Base-by-base conservation (phyloP, 1,140 invertebrate genomes). In the Drosophila orena region DNA sequence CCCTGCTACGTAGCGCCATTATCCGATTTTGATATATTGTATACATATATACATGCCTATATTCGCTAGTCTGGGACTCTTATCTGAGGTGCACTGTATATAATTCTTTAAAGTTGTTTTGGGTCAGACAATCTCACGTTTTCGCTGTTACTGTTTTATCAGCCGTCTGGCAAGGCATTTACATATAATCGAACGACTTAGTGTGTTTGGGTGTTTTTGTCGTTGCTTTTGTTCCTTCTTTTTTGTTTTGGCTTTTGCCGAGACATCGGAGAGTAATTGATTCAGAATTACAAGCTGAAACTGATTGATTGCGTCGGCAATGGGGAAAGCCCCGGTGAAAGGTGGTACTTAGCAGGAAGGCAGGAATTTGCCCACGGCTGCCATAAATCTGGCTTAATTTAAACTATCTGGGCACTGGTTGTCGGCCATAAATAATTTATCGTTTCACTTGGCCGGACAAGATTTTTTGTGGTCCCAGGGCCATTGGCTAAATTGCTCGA, bases 321-420 rank as follows among this genome's bases (percentile, higher is more conserved):
- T 8, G 8, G 50, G 42, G 50, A 27, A 47, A 56, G 20, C 20
- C 12, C 59, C 8, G 38, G 60, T 24, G 62, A 47, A 65, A 66
- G 44, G 62, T 35, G 14, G 1, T 17, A 47, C 20, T 54, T 69
- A 53, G 46, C 34, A 22, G 46, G 30, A 15, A 68, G 46, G 24
- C 64, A 15, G 60, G 46, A 54, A 44, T 58, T 35, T 38, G 64
- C 64, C 59, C 12, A 17, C 35, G 59, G 64, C 66, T 14, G 12
- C 12, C 22, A 70, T 71, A 70, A 71, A 47, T 71, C 68, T 70
- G 17, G 24, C 57, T 35, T 47, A 56, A 70, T 70, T 70, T 20
- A 50, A 62, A 68, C 38, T 65, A 61, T 64, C 37, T 52, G 38
- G 27, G 7, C 62, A 14, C n/a, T 40, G 35, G n/a, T 65, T 5